Conservation (phyloP, 2,888 invertebrate species). For the Rhagonycha lutea region DNA sequence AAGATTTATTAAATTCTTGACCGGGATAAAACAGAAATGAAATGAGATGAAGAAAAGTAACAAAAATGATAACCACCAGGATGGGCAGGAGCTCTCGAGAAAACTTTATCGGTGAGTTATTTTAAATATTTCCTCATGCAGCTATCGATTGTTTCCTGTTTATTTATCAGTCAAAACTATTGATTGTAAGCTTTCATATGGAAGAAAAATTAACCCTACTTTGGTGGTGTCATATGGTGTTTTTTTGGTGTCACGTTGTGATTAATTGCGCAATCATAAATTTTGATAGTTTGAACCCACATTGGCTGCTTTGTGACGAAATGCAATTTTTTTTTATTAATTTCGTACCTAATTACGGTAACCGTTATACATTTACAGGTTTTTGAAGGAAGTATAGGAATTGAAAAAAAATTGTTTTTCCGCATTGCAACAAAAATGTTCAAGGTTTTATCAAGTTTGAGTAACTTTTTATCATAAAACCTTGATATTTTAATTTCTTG, state of each 20-base stretch:
- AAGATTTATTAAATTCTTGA: slow-evolving; percentile 54
- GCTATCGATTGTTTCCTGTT: neutral
- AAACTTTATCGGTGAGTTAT: slow-evolving; percentile 60
- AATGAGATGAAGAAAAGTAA: slow-evolving; percentile 62
- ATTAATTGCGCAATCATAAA: neutral
- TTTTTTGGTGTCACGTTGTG: neutral
- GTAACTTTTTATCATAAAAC: neutral
- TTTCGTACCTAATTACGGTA: neutral
- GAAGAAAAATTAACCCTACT: neutral
- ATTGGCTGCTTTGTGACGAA: neutral
- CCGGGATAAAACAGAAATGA: slow-evolving; percentile 56
- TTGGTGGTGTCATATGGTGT: neutral
- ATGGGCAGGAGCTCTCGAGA: slow-evolving; percentile 61
- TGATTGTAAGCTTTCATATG: neutral
- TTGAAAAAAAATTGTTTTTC: neutral
- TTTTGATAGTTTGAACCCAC: neutral
- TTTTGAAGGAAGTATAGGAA: neutral
- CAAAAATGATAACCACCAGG: slow-evolving; percentile 58
- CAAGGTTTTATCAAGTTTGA: neutral
- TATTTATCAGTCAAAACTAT: neutral
- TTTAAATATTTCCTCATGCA: neutral
- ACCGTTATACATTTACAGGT: neutral
- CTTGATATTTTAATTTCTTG: neutral
- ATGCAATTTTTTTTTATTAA: neutral
- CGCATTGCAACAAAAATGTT: neutral